phyloP scores from a whole-genome alignment of 2,888 invertebrate species.

The Melitaea athalia region DNA sequence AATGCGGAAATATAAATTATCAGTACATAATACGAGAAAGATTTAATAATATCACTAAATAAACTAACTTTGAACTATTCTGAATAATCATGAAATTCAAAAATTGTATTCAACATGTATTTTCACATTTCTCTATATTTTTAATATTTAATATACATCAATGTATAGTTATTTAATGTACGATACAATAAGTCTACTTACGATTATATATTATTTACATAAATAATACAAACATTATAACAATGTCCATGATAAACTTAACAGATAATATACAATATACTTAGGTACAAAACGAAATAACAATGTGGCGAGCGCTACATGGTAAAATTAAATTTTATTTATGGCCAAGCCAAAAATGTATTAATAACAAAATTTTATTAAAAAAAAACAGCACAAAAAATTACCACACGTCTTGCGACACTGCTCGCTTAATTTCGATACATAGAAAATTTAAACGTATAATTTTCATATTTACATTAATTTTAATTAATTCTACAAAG shows the following conservation, averaged over 20 bases:
- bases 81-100: slow-evolving; percentile 49
- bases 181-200: slow-evolving; percentile 66
- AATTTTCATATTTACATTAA: slow-evolving; percentile 31
- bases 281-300: slow-evolving; percentile 70
- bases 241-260: slow-evolving; percentile 76
- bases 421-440: slow-evolving; percentile 27
- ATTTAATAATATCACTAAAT: slow-evolving; percentile 53
- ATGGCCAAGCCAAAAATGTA: slow-evolving; percentile 11
- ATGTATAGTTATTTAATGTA: slow-evolving; percentile 46
- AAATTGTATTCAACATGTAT: slow-evolving; percentile 54
- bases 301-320: slow-evolving; percentile 50
- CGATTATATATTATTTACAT: slow-evolving; percentile 68
- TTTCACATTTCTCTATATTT: slow-evolving; percentile 60
- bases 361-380: neutral
- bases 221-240: slow-evolving; percentile 78
- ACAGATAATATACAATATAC: slow-evolving; percentile 69
- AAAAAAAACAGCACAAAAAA: slow-evolving; percentile 15
- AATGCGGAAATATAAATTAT: slow-evolving; percentile 58
- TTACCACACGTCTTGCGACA: slow-evolving; percentile 9
- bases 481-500: slow-evolving; percentile 26
- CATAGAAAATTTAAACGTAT: slow-evolving; percentile 18
- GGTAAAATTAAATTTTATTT: slow-evolving; percentile 35
- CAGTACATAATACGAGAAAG: slow-evolving; percentile 46
- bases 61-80: slow-evolving; percentile 72
- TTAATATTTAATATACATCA: slow-evolving; percentile 54